Evolutionary conservation across 2,888 invertebrate species (phyloP), one percentile per base, ranked within the genome.

Genomic region (Trichogramma evanescens): DNA sequence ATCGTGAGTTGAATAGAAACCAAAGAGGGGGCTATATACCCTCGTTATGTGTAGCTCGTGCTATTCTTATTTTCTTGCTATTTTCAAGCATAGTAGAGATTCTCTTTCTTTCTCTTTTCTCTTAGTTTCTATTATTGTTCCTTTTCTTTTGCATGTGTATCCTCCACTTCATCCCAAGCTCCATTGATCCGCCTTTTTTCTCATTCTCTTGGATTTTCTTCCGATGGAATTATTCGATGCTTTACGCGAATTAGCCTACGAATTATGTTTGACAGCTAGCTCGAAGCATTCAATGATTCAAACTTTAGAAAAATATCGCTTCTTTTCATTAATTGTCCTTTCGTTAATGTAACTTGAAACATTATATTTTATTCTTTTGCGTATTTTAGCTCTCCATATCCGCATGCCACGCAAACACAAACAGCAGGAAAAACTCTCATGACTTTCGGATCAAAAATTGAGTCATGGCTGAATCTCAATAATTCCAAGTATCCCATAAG

Each of bases 391-490:
- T 40, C 2, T 45, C 5, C 39, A 42, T 42, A 51, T 8, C 55
- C 53, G 1, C 43, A 52, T 54, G 64, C 61, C 26, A 26, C 26
- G 2, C 26, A 26, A 26, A 26, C 26, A 1, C 3, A 43, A 39
- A 8, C 39, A 4, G 58, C 69, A 6, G 71, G 69, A 6, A 72
- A 69, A 56, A 53, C 73, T 42, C 59, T 76, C 3, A 39, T 70
- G 7, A 58, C 61, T 41, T 67, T 71, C 48, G 75, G 75, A 0
- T 48, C 61, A 5, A 65, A 67, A 5, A 44, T 71, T 1, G 7
- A 51, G 3, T 63, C 66, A 9, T 76, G 76, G 76, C 70, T 66
- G 40, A 68, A 61, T 10, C 42, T 62, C 5, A 52, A 61, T 9
- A 63, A 66, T 10, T 57, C 65, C 26, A 26, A 58, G 62, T 42